A percentile compares a stretch with the other conserved stretches of the same genome.
Evolutionary conservation across 2,888 invertebrate genomes (phyloP).

Genomic region (Spisula solida): DNA sequence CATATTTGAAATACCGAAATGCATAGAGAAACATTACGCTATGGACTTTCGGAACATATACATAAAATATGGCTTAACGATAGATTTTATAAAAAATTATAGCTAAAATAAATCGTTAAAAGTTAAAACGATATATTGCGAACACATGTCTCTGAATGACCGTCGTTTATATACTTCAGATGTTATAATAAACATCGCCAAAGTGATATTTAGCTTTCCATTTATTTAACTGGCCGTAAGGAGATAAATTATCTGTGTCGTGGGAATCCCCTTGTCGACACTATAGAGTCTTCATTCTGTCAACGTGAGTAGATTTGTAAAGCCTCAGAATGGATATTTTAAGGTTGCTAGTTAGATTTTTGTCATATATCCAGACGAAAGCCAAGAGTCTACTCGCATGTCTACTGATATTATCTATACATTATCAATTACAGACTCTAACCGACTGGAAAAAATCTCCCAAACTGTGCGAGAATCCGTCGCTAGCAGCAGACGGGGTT

Average conservation of each 20-base stretch:
- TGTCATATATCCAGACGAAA: conserved; percentile 17
- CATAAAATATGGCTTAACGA: no score
- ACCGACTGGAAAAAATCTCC: background rate
- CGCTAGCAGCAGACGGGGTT: background rate
- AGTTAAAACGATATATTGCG: no score
- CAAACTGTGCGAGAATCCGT: background rate
- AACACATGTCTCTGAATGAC: no score
- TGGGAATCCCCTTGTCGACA: background rate
- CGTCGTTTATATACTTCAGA: no score
- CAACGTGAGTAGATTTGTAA: background rate
- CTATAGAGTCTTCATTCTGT: background rate
- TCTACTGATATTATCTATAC: conserved; percentile 12
- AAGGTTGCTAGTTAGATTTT: conserved; percentile 13
- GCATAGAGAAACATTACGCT: no score
- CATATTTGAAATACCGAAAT: no score
- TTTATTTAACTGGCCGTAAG: background rate
- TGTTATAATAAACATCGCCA: no score
- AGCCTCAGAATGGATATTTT: background rate
- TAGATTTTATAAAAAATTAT: no score
- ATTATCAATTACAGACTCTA: conserved; percentile 2
- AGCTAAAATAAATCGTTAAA: no score
- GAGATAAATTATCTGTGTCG: conserved; percentile 18
- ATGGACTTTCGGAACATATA: no score
- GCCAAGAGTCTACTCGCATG: background rate
- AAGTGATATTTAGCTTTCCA: no score